phyloP scores from a whole-genome alignment of 2,113 vertebrate species.

The Choloepus hoffmanni region DNA sequence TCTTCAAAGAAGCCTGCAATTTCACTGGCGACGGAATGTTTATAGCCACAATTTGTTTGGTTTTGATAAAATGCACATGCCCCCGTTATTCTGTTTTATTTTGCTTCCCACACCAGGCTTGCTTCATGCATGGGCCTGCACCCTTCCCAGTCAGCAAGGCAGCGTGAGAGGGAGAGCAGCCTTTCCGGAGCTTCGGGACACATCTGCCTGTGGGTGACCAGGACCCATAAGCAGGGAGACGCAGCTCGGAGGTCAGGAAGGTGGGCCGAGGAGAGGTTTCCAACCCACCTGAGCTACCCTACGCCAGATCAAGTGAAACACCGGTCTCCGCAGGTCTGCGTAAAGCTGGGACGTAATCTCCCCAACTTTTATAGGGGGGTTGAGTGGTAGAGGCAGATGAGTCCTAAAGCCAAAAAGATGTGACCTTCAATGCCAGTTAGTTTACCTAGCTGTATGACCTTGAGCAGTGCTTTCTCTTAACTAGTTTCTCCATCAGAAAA shows the following conservation, averaged over 20 bases:
- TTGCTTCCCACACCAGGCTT: neutral
- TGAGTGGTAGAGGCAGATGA: no score
- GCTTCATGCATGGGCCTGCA: neutral
- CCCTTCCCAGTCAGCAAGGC: fast-evolving
- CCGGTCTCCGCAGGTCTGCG: fast-evolving
- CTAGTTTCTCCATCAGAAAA: neutral
- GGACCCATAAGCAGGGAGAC: neutral
- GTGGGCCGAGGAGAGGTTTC: neutral
- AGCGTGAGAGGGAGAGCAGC: neutral
- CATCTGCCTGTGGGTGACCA: neutral
- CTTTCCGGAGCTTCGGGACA: fast-evolving
- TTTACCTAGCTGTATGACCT: neutral
- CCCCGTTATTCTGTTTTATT: constrained; percentile 10
- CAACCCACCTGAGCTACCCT: neutral
- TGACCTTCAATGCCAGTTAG: neutral
- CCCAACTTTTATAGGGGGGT: neutral
- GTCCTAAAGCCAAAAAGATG: neutral
- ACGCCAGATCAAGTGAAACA: neutral
- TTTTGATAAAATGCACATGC: constrained; percentile 84
- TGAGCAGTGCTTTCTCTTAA: neutral
- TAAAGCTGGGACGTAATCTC: neutral
- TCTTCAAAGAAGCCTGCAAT: constrained; percentile 89
- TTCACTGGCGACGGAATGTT: constrained; percentile 89
- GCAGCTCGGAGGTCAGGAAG: neutral
- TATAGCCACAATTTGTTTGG: constrained; percentile 87